phyloP scores from a whole-genome alignment of 2,888 invertebrate species.

The Aspidiotus rigidus region DNA sequence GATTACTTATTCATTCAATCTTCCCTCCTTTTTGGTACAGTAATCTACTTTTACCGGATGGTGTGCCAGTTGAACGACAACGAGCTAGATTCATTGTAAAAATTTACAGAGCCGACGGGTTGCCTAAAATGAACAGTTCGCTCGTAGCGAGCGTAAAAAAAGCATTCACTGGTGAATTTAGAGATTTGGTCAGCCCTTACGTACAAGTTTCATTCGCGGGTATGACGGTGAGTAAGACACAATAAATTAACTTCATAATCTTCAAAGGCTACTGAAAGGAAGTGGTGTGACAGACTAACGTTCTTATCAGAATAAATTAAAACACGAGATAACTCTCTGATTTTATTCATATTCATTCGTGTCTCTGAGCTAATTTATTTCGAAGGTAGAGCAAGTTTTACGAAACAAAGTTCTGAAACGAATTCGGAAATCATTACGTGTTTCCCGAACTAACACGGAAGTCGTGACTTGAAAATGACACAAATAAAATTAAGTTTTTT shows the following conservation, averaged over 20 bases:
- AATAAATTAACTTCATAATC: background rate
- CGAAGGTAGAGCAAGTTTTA: too few relatives aligned
- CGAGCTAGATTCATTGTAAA: constrained; percentile 70
- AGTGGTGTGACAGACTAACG: too few relatives aligned
- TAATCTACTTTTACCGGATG: constrained; percentile 81
- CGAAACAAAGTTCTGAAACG: too few relatives aligned
- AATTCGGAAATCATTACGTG: too few relatives aligned
- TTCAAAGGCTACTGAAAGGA: too few relatives aligned
- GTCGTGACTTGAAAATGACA: too few relatives aligned
- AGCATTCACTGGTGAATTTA: constrained; percentile 77
- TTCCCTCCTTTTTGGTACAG: background rate
- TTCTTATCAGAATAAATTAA: too few relatives aligned
- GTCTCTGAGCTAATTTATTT: too few relatives aligned
- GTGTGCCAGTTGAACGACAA: constrained; percentile 76
- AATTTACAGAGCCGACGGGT: constrained; percentile 75
- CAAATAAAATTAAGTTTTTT: too few relatives aligned
- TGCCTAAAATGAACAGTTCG: constrained; percentile 86
- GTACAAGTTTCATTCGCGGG: constrained; percentile 85
- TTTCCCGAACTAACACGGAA: too few relatives aligned
- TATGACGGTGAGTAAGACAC: constrained; percentile 55
- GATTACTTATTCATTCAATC: background rate
- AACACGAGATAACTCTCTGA: too few relatives aligned
- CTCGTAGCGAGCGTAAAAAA: constrained; percentile 81
- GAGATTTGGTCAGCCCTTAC: constrained; percentile 80
- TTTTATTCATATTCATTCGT: too few relatives aligned